phyloP scores from a whole-genome alignment of 2,797 vertebrate genomes.

The Meriones psammophilus region DNA sequence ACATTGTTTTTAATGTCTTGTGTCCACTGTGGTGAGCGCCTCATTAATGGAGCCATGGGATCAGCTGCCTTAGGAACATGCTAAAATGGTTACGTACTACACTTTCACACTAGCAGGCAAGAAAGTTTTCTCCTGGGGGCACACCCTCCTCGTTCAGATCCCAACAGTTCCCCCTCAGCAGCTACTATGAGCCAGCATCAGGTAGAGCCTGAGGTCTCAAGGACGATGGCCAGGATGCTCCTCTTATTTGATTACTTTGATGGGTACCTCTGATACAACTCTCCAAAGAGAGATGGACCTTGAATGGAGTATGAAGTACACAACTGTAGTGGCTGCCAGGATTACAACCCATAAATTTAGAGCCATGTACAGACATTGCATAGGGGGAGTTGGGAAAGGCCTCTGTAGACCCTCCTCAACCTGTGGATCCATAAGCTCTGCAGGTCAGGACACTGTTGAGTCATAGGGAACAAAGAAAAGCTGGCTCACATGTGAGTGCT shows the following conservation, averaged over 20 bases:
- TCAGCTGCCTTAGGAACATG: not conserved
- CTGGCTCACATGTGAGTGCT: too few species aligned
- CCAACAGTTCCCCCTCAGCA: too few species aligned
- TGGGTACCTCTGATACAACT: not conserved
- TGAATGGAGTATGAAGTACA: not conserved
- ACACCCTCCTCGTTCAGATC: not conserved
- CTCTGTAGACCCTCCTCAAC: not conserved
- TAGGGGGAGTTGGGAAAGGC: not conserved
- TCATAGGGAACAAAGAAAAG: not conserved
- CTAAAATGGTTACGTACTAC: not conserved
- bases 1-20: not conserved
- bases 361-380: not conserved
- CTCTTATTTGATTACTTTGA: not conserved
- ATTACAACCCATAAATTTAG: not conserved
- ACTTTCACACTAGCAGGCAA: not conserved
- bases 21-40: not conserved
- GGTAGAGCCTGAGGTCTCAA: not conserved
- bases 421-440: not conserved
- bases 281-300: not conserved
- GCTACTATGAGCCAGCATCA: not conserved
- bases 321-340: not conserved
- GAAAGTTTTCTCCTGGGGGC: not conserved
- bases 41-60: not conserved
- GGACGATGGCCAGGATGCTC: not conserved
- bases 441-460: not conserved